phyloP scores from a whole-genome alignment of 2,888 invertebrate genomes.

The Xanthorhoe spadicearia region DNA sequence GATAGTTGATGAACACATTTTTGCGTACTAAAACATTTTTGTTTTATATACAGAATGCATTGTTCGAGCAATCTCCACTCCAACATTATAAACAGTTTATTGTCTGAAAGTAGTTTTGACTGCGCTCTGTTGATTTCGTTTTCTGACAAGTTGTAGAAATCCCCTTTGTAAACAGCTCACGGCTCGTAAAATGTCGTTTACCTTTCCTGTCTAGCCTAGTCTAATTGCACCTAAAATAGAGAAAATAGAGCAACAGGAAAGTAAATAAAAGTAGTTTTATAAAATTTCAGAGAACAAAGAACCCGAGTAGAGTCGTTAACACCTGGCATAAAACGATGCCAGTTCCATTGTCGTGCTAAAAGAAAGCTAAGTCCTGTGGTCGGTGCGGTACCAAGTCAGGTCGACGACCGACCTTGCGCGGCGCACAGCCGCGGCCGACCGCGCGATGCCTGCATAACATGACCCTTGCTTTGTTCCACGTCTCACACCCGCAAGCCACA shows the following conservation, averaged over 20 bases:
- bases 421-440: constrained; percentile 72
- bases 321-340: constrained; percentile 37
- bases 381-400: constrained; percentile 68
- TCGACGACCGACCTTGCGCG: constrained; percentile 83
- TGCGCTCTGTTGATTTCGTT: constrained; percentile 34
- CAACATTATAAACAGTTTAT: constrained; percentile 36
- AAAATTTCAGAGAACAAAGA: constrained; percentile 33
- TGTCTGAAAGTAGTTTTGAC: constrained; percentile 35
- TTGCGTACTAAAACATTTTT: constrained; percentile 30
- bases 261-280: background rate
- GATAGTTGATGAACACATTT: constrained; percentile 28
- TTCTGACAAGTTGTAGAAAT: constrained; percentile 30
- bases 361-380: constrained; percentile 59
- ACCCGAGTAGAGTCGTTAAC: constrained; percentile 34
- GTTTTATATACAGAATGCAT: constrained; percentile 36
- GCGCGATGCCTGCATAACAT: constrained; percentile 53
- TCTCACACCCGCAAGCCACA: constrained; percentile 54
- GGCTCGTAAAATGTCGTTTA: constrained; percentile 19
- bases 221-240: background rate
- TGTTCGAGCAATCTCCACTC: constrained; percentile 34
- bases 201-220: constrained; percentile 8
- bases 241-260: background rate
- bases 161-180: constrained; percentile 11
- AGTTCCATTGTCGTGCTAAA: constrained; percentile 48
- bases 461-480: constrained; percentile 75